Percentiles rank a stretch among this genome's conserved stretches.
phyloP scores from a whole-genome alignment of 2,888 invertebrate genomes.

The Mythimna impura region DNA sequence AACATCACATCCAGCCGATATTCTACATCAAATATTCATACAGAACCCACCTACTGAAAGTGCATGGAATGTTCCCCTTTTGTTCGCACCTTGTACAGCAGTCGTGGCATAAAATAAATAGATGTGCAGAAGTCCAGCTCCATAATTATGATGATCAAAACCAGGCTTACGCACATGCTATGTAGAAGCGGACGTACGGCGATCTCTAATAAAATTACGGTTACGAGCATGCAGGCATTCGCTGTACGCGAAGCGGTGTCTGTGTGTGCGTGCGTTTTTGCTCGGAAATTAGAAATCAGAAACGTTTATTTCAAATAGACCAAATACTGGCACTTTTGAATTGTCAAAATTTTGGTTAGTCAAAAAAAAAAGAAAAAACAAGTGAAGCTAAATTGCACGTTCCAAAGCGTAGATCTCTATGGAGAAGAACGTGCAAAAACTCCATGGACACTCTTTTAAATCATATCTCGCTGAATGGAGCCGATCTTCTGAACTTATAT shows the following conservation, averaged over 20 bases:
- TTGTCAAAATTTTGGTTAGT: too few relatives aligned
- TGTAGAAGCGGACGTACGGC: too few relatives aligned
- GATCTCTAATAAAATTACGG: not conserved
- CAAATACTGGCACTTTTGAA: too few relatives aligned
- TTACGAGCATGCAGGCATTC: not conserved
- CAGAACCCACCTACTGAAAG: conserved; percentile 59
- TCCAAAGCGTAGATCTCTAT: too few relatives aligned
- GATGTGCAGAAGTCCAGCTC: not conserved
- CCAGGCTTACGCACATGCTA: not conserved
- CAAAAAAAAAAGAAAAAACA: too few relatives aligned
- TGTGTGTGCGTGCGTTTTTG: not conserved
- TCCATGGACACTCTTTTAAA: too few relatives aligned
- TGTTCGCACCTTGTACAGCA: conserved; percentile 64
- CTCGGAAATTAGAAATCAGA: too few relatives aligned
- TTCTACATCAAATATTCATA: conserved; percentile 75
- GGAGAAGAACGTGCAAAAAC: too few relatives aligned
- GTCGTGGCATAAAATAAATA: conserved; percentile 1
- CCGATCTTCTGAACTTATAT: not conserved
- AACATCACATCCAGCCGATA: conserved; percentile 60
- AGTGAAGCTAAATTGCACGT: too few relatives aligned
- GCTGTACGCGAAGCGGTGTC: not conserved
- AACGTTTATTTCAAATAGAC: too few relatives aligned
- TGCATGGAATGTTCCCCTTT: conserved; percentile 69
- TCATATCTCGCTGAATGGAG: not conserved
- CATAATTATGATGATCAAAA: conserved; percentile 4